Conservation (phyloP, 2,888 invertebrate species). For the Amaurobius ferox region DNA sequence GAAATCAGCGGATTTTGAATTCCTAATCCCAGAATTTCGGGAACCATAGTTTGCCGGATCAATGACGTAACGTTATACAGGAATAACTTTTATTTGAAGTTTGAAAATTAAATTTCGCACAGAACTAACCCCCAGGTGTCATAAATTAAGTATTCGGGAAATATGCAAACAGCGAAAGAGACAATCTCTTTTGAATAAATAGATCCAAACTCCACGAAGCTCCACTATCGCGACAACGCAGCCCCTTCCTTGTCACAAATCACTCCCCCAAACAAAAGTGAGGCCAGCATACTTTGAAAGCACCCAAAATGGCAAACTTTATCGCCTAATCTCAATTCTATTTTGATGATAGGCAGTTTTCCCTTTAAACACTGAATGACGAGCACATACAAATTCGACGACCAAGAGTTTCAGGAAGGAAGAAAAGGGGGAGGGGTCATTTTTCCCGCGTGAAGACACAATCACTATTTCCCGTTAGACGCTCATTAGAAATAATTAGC, state of each 20-base stretch:
- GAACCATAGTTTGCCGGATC: too few relatives aligned
- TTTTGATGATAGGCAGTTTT: constrained; percentile 20
- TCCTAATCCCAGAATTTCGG: too few relatives aligned
- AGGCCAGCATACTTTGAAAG: background rate
- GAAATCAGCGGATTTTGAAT: too few relatives aligned
- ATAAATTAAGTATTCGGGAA: too few relatives aligned
- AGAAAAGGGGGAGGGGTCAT: constrained; percentile 41
- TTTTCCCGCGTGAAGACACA: constrained; percentile 56
- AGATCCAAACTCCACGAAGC: too few relatives aligned
- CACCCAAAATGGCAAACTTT: constrained; percentile 19
- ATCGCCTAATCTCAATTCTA: constrained; percentile 28
- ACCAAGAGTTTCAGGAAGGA: constrained; percentile 22
- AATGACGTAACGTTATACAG: too few relatives aligned
- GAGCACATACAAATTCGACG: background rate
- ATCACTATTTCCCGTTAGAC: constrained; percentile 64
- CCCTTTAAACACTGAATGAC: background rate
- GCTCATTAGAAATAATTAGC: constrained; percentile 72
- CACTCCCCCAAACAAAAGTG: constrained; percentile 34
- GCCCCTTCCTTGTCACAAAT: constrained; percentile 33
- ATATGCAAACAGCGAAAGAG: background rate
- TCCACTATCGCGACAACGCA: background rate
- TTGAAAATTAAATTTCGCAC: too few relatives aligned
- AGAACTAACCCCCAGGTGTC: too few relatives aligned
- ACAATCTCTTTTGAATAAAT: background rate
- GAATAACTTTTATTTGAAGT: too few relatives aligned